Evolutionary conservation across 2,888 invertebrate genomes (phyloP).

Genomic region (Aporophyla lueneburgensis): DNA sequence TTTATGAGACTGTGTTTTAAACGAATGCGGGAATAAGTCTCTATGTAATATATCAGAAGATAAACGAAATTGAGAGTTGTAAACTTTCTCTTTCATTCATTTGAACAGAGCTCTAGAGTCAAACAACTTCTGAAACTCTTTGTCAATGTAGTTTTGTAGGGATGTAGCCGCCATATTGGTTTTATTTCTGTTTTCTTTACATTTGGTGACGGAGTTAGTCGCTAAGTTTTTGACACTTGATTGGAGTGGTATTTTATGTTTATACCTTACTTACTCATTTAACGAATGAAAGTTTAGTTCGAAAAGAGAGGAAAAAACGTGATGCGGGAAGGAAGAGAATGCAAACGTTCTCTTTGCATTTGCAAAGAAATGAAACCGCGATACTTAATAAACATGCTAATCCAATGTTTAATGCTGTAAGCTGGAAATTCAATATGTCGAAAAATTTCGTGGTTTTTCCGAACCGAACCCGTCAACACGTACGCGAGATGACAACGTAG

Average conservation of each 20-base stretch:
- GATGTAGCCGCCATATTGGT: neutral
- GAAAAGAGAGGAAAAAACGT: neutral
- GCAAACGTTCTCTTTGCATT: neutral
- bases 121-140: neutral
- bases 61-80: neutral
- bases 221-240: neutral
- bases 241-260: neutral
- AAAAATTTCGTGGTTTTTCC: slow-evolving; percentile 1
- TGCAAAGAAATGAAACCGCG: neutral
- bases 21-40: neutral
- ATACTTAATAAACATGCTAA: neutral
- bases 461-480: slow-evolving; percentile 30
- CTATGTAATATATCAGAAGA: slow-evolving; percentile 4
- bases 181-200: neutral
- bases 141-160: neutral
- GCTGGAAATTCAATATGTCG: slow-evolving; percentile 7
- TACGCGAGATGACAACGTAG: slow-evolving; percentile 23
- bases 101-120: neutral
- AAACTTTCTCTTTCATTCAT: neutral
- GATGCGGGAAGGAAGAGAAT: neutral
- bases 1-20: neutral
- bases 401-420: neutral
- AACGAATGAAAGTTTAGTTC: neutral
- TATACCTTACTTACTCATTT: neutral
- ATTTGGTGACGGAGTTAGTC: neutral